Percentiles rank a stretch among this genome's conserved stretches.
phyloP scores from a whole-genome alignment of 2,797 vertebrate genomes.

The Lophotriccus pileatus region DNA sequence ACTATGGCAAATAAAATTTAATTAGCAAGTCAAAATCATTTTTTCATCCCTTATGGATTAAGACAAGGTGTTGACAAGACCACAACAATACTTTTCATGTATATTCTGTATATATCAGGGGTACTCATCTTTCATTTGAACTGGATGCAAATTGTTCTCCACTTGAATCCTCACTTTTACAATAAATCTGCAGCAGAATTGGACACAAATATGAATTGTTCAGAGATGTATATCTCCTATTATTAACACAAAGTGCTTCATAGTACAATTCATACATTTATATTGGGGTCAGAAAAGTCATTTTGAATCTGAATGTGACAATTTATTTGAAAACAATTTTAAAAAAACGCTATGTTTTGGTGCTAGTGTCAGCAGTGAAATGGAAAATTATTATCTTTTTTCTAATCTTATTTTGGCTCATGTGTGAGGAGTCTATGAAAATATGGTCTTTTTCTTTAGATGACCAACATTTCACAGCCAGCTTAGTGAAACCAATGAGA shows the following conservation, averaged over 20 bases:
- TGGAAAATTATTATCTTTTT: neutral
- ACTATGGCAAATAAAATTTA: neutral
- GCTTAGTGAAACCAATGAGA: neutral
- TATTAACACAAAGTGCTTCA: neutral
- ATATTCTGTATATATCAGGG: neutral
- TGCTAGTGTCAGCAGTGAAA: neutral
- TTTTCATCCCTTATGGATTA: neutral
- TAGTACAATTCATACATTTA: neutral
- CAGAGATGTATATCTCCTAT: neutral
- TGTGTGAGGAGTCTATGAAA: neutral
- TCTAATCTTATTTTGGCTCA: neutral
- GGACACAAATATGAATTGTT: neutral
- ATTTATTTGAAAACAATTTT: neutral
- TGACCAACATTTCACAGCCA: neutral
- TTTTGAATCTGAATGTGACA: neutral
- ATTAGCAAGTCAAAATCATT: neutral
- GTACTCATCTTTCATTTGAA: neutral
- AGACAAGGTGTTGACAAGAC: neutral
- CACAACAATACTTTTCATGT: neutral
- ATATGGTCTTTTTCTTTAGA: neutral
- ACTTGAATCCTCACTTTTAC: neutral
- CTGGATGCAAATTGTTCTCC: neutral
- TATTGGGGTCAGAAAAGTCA: neutral
- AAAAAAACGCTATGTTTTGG: neutral
- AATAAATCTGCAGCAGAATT: neutral